A percentile compares a stretch with the other conserved stretches of the same genome.
Conservation (phyloP, 2,888 invertebrate genomes). For the Archips crataeganus region DNA sequence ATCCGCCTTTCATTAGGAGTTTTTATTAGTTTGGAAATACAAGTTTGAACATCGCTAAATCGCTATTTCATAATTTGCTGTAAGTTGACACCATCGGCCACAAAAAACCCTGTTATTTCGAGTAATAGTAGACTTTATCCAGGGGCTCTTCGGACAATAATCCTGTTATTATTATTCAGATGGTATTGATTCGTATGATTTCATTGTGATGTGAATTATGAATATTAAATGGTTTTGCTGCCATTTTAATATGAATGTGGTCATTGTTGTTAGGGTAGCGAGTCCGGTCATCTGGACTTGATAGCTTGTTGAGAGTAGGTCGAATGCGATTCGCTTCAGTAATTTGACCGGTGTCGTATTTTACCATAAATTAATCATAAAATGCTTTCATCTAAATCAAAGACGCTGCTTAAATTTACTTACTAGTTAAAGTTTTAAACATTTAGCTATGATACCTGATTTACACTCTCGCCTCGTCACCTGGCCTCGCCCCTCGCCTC, state of each 20-base stretch:
- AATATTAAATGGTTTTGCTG: conserved; percentile 75
- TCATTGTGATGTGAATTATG: conserved; percentile 64
- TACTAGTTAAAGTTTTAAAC: no score
- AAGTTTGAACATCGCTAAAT: background rate
- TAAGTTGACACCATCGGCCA: conserved; percentile 23
- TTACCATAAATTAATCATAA: background rate
- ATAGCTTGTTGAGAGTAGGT: conserved; percentile 46
- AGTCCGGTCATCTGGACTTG: conserved; percentile 62
- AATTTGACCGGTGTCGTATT: conserved; percentile 6
- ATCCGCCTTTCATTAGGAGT: background rate
- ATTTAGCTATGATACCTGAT: no score
- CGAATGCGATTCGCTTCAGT: conserved; percentile 28
- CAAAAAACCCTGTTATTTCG: conserved; percentile 20
- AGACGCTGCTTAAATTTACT: background rate
- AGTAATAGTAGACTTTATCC: conserved; percentile 35
- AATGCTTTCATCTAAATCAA: background rate
- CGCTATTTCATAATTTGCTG: conserved; percentile 12
- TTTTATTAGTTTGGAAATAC: background rate
- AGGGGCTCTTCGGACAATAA: conserved; percentile 44
- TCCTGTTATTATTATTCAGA: conserved; percentile 49
- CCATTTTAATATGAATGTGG: conserved; percentile 65
- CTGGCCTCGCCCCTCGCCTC: no score
- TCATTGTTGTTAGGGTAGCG: conserved; percentile 61
- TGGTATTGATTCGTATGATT: conserved; percentile 64
- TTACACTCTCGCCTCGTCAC: no score